A percentile compares a stretch with the other conserved stretches of the same genome.
Evolutionary conservation across 1,140 invertebrate genomes (phyloP).

Genomic region (Cyclargus thomasi): DNA sequence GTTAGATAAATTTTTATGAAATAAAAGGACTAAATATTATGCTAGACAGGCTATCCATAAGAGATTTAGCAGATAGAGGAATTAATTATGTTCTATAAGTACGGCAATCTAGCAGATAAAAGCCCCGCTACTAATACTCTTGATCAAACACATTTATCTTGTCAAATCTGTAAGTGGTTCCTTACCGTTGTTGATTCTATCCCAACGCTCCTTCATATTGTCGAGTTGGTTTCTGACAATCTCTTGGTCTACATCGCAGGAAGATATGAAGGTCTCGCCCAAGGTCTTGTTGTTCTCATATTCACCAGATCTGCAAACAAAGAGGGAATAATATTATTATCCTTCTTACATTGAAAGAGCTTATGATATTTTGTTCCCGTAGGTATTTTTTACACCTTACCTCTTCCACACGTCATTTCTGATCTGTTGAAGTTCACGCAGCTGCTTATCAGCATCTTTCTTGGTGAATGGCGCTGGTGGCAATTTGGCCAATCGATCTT

Average conservation of each 20-base stretch:
- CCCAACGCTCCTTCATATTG: constrained; percentile 90
- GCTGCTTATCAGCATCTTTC: constrained; percentile 90
- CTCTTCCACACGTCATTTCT: constrained; percentile 94
- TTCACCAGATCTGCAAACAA: constrained; percentile 83
- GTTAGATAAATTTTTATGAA: not conserved
- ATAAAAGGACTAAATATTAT: too few species aligned
- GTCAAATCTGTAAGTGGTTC: not conserved
- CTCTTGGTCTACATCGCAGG: constrained; percentile 93
- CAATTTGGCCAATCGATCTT: constrained; percentile 89
- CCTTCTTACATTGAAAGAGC: too few species aligned
- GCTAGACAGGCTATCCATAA: too few species aligned
- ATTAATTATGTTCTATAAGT: too few species aligned
- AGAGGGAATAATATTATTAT: not conserved
- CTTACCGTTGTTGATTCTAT: constrained; percentile 88
- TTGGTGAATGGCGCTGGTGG: constrained; percentile 88
- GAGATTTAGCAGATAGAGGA: too few species aligned
- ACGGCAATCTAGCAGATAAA: too few species aligned
- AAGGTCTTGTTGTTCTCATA: constrained; percentile 90
- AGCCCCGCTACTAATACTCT: too few species aligned
- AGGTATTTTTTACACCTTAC: constrained; percentile 28
- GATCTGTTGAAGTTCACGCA: constrained; percentile 92
- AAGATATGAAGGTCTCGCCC: constrained; percentile 89
- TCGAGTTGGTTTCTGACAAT: constrained; percentile 88
- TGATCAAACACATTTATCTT: too few species aligned
- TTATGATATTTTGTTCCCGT: too few species aligned